These are phyloP conservation scores for Hetaerina americana DNA, from an alignment of 1,140 invertebrate species.

Conservation along the genomic window DNA sequence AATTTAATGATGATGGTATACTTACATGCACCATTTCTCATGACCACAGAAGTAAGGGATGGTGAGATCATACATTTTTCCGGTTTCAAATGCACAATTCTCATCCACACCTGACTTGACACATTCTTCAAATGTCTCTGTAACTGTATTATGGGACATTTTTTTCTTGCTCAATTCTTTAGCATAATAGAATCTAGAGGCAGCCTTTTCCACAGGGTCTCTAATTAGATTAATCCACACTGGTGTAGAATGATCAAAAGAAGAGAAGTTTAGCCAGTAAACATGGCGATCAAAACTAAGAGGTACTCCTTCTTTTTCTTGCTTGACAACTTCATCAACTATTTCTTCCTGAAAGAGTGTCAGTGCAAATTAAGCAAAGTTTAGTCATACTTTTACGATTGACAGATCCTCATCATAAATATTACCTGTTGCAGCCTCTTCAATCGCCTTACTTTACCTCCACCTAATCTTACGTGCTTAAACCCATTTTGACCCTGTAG, in stretches of 20 bases:
- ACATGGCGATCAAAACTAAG: conserved; percentile 48
- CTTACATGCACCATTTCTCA: conserved; percentile 42
- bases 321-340: conserved; percentile 37
- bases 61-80: conserved; percentile 32
- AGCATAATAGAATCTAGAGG: not conserved
- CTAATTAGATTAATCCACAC: conserved; percentile 51
- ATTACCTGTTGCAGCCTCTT: conserved; percentile 33
- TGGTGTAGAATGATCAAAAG: conserved; percentile 40
- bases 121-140: conserved; percentile 27
- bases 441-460: conserved; percentile 22
- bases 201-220: conserved; percentile 38
- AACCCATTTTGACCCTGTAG: conserved; percentile 46
- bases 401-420: not conserved
- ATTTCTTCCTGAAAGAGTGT: conserved; percentile 35
- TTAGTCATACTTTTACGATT: not conserved
- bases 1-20: too few species aligned
- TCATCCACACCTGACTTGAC: conserved; percentile 22
- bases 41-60: conserved; percentile 57
- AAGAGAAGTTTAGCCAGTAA: conserved; percentile 50
- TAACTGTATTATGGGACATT: conserved; percentile 5
- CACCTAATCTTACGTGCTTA: conserved; percentile 40
- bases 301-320: conserved; percentile 39
- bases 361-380: not conserved
- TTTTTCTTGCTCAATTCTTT: conserved; percentile 14
- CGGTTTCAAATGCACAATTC: conserved; percentile 29